Evolutionary conservation across 2,888 invertebrate species (phyloP).

Genomic region (Phyllotreta striolata): DNA sequence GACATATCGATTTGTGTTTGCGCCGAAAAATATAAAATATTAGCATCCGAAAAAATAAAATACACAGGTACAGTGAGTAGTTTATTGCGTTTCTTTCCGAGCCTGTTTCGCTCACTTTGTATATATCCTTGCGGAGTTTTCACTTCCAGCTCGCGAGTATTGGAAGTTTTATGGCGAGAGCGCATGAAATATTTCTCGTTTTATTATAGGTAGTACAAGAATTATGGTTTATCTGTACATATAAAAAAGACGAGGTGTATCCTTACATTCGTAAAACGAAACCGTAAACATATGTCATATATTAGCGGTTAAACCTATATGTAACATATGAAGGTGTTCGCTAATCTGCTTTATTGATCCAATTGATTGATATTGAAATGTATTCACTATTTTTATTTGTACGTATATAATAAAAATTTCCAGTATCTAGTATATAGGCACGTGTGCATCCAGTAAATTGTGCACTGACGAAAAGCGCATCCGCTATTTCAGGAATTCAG

Average conservation of each 20-base stretch:
- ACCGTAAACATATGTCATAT: constrained; percentile 20
- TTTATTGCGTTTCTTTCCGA: too few species aligned
- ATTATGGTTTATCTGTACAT: constrained; percentile 45
- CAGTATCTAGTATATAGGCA: not conserved
- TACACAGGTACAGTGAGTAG: too few species aligned
- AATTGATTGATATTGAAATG: too few species aligned
- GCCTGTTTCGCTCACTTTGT: too few species aligned
- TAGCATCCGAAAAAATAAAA: too few species aligned
- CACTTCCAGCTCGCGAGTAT: constrained; percentile 31
- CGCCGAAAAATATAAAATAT: too few species aligned
- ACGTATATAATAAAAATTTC: too few species aligned
- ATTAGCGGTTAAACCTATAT: too few species aligned
- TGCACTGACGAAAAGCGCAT: constrained; percentile 22
- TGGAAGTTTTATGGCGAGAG: constrained; percentile 37
- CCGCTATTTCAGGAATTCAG: constrained; percentile 20
- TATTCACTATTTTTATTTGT: too few species aligned
- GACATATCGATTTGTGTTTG: too few species aligned
- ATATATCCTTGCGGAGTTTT: constrained; percentile 21
- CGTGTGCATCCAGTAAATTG: constrained; percentile 18
- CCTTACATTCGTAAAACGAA: constrained; percentile 20
- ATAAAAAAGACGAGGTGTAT: constrained; percentile 39
- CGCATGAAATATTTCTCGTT: constrained; percentile 39
- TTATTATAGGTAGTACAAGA: constrained; percentile 49
- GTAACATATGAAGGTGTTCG: too few species aligned
- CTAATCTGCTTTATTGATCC: too few species aligned